Conservation (phyloP, 2,113 vertebrate genomes). For the Candoia aspera region DNA sequence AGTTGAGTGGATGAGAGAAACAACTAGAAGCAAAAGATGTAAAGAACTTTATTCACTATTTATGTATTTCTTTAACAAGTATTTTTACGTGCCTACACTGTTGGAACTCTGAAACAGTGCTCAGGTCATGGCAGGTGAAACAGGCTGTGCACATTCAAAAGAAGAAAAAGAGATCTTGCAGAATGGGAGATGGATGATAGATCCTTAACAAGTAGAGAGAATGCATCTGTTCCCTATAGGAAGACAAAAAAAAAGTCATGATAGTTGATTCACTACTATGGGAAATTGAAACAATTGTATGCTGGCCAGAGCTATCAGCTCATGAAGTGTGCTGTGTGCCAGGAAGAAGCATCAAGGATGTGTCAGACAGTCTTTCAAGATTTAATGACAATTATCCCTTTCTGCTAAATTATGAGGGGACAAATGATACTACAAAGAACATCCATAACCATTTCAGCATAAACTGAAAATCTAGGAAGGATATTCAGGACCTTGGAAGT, state of each 20-base stretch:
- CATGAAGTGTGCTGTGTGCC: background rate
- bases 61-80: background rate
- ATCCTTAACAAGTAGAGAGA: background rate
- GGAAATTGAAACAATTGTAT: background rate
- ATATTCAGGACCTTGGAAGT: background rate
- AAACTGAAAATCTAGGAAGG: background rate
- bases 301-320: background rate
- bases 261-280: background rate
- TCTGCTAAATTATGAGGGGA: background rate
- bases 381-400: background rate
- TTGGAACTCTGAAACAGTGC: background rate
- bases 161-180: background rate
- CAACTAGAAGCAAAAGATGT: background rate
- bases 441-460: background rate
- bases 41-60: background rate
- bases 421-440: background rate
- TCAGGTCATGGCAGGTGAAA: background rate
- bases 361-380: background rate
- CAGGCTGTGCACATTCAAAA: background rate
- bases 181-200: background rate
- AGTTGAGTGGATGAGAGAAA: background rate
- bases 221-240: background rate
- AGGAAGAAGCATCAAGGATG: background rate
- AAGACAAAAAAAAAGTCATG: background rate
- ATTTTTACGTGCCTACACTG: too few species aligned